A percentile compares a stretch with the other conserved stretches of the same genome.
Conservation (phyloP, 2,888 invertebrate genomes). For the Tricholauxania praeusta region DNA sequence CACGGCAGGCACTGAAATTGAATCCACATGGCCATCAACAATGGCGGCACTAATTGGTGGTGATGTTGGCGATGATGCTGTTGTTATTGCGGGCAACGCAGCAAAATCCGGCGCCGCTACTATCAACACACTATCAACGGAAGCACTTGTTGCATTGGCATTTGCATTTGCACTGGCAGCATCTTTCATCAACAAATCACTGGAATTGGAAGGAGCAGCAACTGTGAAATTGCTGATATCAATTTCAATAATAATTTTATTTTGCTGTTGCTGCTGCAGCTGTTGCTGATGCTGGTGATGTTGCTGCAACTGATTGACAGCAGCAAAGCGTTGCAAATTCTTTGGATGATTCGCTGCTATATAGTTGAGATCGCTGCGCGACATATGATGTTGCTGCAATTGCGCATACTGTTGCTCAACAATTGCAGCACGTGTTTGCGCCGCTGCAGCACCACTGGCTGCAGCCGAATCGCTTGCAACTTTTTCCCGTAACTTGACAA, state of each 20-base stretch:
- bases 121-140: slow-evolving; percentile 40
- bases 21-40: slow-evolving; percentile 63
- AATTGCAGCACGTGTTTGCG: slow-evolving; percentile 62
- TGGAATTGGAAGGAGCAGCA: slow-evolving; percentile 15
- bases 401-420: slow-evolving; percentile 64
- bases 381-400: slow-evolving; percentile 63
- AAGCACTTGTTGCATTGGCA: slow-evolving; percentile 34
- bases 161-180: slow-evolving; percentile 11
- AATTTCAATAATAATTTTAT: slow-evolving; percentile 66
- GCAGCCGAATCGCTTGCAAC: slow-evolving; percentile 66
- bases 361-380: slow-evolving; percentile 62
- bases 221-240: slow-evolving; percentile 55
- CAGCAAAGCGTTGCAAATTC: slow-evolving; percentile 57
- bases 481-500: slow-evolving; percentile 65
- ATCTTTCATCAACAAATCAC: not conserved
- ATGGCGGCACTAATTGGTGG: slow-evolving; percentile 54
- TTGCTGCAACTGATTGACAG: slow-evolving; percentile 29
- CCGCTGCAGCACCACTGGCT: slow-evolving; percentile 63
- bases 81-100: not conserved
- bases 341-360: slow-evolving; percentile 64
- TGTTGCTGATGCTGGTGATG: slow-evolving; percentile 12
- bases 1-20: slow-evolving; percentile 63
- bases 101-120: slow-evolving; percentile 13
- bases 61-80: not conserved
- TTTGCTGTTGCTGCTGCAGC: slow-evolving; percentile 41